Conservation (phyloP, 2,113 vertebrate genomes). For the Notarius lentiginosus region DNA sequence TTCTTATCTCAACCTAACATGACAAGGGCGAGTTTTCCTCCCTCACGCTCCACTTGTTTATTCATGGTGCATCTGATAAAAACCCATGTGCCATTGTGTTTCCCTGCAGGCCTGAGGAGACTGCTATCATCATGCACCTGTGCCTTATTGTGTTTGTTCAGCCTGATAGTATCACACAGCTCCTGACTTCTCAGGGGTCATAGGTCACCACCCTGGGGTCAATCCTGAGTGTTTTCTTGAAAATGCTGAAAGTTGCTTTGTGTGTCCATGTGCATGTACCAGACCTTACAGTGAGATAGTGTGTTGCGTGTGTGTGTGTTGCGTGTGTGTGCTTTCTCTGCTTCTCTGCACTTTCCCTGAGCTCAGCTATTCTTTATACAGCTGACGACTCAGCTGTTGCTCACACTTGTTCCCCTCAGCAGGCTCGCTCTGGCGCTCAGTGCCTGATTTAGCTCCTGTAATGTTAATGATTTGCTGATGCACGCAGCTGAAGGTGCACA, state of each 20-base stretch:
- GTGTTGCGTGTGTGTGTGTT: not conserved
- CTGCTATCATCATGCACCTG: constrained; percentile 19
- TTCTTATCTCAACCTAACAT: not conserved
- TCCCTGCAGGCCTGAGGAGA: not conserved
- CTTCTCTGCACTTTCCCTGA: constrained; percentile 66
- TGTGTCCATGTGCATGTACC: not conserved
- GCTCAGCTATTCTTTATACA: constrained; percentile 70
- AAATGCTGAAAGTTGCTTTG: constrained; percentile 4
- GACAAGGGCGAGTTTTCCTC: not conserved
- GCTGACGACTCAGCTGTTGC: constrained; percentile 73
- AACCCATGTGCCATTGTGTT: not conserved
- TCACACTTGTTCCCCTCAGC: constrained; percentile 65
- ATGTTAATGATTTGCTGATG: constrained; percentile 63
- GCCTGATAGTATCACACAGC: constrained; percentile 24
- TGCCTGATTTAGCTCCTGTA: constrained; percentile 45
- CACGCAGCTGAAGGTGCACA: constrained; percentile 37
- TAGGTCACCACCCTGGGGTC: constrained; percentile 37
- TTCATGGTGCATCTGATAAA: not conserved
- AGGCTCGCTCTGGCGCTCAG: constrained; percentile 59
- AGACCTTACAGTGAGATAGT: not conserved
- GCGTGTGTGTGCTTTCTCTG: constrained; percentile 28
- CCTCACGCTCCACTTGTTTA: constrained; percentile 3
- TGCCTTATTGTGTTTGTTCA: constrained; percentile 21
- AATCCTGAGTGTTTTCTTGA: constrained; percentile 2
- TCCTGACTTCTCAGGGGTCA: constrained; percentile 30